Evolutionary conservation across 2,113 vertebrate genomes (phyloP), one percentile per base, ranked within the genome.

Genomic region (Paracanthobrama guichenoti): DNA sequence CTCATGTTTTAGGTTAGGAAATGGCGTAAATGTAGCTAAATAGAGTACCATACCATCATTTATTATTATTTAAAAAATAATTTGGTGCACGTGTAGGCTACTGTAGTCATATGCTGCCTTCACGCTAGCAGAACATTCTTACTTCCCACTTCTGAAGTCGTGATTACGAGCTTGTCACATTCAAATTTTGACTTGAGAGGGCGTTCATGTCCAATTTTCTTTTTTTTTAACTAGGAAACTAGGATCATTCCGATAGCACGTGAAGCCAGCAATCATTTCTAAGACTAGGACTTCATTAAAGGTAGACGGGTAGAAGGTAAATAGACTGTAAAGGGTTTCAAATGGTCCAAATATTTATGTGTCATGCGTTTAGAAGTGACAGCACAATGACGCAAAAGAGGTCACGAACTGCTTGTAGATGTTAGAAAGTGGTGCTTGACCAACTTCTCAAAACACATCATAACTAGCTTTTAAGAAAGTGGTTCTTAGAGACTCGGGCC

Each of bases 381-480:
- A 67, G 24, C 60, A 80, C 18, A 31, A 50, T 53, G 59, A 50
- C 11, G 44, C 20, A n/a, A 67, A 80, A 53, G 26, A 28, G 60
- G 60, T 80, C 24, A 53, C 50, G 79, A 80, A 50, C 18, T 53
- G 44, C 73, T 55, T 66, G 24, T 50, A 48, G 28, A 80, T 80
- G 26, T 50, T 31, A 67, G 22, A 80, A 80, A 35, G 78, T n/a
- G 44, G 44, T 53, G 78, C 44, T 66, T 67, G 60, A 80, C 60
- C 4, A 11, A 44, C 77, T 73, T 44, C 20, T 78, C 74, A 72
- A 71, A 55, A 82, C 67, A 73, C n/a, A n/a, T 46, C 66, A 79
- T 42, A 62, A 24, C 55, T 28, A 50, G 18, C 55, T 79, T 79
- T 84, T 59, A 78, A 31, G 50, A 59, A 53, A 76, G n/a, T 16